Evolutionary conservation across 2,888 invertebrate genomes (phyloP).

Genomic region (Dolomedes plantarius): DNA sequence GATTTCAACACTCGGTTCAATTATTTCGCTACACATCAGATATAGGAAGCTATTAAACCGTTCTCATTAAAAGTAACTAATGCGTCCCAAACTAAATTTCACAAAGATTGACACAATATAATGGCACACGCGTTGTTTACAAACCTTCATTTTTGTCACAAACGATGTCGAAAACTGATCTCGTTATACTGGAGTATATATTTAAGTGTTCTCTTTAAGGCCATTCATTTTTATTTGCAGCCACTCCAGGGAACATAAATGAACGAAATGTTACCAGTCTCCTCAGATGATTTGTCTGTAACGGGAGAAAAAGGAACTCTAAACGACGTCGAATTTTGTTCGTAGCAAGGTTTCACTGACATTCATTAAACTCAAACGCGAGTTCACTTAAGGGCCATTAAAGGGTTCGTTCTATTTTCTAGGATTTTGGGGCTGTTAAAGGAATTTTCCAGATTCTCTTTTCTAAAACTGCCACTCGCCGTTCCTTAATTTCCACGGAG

Average conservation of each 20-base stretch:
- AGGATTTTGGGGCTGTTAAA: not conserved
- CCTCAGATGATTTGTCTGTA: not conserved
- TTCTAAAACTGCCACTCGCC: not conserved
- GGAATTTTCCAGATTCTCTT: not conserved
- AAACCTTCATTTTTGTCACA: slow-evolving; percentile 24
- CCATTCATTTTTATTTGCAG: slow-evolving; percentile 16
- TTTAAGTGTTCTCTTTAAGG: slow-evolving; percentile 10
- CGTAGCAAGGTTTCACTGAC: slow-evolving; percentile 2
- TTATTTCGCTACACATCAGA: not conserved
- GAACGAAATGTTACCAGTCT: not conserved
- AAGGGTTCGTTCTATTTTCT: not conserved
- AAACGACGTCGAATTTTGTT: slow-evolving; percentile 3
- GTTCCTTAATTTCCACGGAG: not conserved
- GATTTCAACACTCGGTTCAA: not conserved
- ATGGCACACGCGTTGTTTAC: slow-evolving; percentile 23
- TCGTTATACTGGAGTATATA: slow-evolving; percentile 14
- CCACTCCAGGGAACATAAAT: not conserved
- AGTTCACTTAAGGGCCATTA: slow-evolving; percentile 14
- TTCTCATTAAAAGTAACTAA: not conserved
- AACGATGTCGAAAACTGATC: slow-evolving; percentile 15
- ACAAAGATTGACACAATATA: slow-evolving; percentile 16
- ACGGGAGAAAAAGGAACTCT: slow-evolving; percentile 12
- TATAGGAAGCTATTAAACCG: slow-evolving; percentile 1
- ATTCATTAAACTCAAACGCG: slow-evolving; percentile 14
- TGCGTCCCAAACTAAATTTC: not conserved